Evolutionary conservation across 2,888 invertebrate species (phyloP).

Genomic region (Sympetrum striolatum): DNA sequence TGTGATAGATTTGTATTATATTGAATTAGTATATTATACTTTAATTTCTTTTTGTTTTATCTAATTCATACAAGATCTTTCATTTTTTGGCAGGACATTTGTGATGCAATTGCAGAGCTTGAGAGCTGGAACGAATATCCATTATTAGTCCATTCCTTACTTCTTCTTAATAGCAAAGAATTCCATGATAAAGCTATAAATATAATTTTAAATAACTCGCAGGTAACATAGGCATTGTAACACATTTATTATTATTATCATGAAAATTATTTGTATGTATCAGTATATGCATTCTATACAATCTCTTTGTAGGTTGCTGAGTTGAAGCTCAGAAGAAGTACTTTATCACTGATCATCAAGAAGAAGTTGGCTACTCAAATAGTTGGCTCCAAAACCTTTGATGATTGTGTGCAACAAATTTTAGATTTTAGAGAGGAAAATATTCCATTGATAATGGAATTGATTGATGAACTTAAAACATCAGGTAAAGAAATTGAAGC

Average conservation of each 20-base stretch:
- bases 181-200: constrained; percentile 29
- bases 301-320: background rate
- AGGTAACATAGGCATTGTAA: background rate
- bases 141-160: constrained; percentile 11
- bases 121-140: background rate
- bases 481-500: constrained; percentile 20
- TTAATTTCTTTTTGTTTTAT: too few species aligned
- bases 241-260: background rate
- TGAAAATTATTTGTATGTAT: background rate
- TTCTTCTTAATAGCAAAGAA: background rate
- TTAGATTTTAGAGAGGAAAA: constrained; percentile 25
- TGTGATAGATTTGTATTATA: background rate
- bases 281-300: too few species aligned
- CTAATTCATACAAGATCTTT: background rate
- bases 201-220: constrained; percentile 25
- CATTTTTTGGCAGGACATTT: background rate
- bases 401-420: constrained; percentile 27
- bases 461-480: constrained; percentile 5
- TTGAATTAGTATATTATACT: background rate
- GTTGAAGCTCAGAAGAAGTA: constrained; percentile 1
- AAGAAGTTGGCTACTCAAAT: constrained; percentile 15
- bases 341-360: constrained; percentile 14
- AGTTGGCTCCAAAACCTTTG: constrained; percentile 20
- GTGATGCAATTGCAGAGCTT: background rate
- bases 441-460: constrained; percentile 17